Evolutionary conservation across 53 echinoderm and acorn worm genomes (phyloP), one percentile per base, ranked within the genome.

Genomic region (Crossaster papposus): DNA sequence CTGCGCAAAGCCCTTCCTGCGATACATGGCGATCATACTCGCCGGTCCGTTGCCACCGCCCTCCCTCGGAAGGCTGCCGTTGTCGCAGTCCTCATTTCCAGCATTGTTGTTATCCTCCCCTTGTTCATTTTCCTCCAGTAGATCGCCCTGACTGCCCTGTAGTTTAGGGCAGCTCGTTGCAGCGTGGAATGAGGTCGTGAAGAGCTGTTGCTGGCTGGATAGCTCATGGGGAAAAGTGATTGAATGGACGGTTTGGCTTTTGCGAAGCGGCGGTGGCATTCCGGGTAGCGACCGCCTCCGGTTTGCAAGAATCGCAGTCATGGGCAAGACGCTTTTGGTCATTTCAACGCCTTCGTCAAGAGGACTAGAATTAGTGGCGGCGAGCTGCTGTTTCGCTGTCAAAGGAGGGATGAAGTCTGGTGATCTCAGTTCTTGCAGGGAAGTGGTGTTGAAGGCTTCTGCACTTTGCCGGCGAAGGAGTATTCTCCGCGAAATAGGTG

Each of bases 261-360:
- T 96, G 31, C 81, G 91, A 9, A 96, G 89, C 14, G 96, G 95
- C 17, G 95, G 95, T 11, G 95, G 96, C 95, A 93, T 96, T 1
- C 93, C 93, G 4, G 96, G 96, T 53, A 96, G 77, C 0, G 92
- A 93, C 5, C 90, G 74, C 6, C 93, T 79, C 36, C 95, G 74
- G 72, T 65, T 91, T 34, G 72, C 33, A 22, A 77, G 77, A 58
- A 58, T 77, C 28, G 84, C 83, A 30, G 90, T 82, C 78, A 30
- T 65, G 3, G 65, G 77, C 38, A 54, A 28, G 35, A 38, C 17
- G 44, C 63, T 73, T 11, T 65, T 87, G 30, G 93, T 73, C 30
- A 76, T 58, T 26, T 81, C 82, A 9, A 31, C 22, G 34, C 51
- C 58, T 10, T 34, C 90, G 13, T 62, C 82, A 7, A 55, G 24